phyloP scores from a whole-genome alignment of 2,113 vertebrate genomes.

The Macquaria ambigua region DNA sequence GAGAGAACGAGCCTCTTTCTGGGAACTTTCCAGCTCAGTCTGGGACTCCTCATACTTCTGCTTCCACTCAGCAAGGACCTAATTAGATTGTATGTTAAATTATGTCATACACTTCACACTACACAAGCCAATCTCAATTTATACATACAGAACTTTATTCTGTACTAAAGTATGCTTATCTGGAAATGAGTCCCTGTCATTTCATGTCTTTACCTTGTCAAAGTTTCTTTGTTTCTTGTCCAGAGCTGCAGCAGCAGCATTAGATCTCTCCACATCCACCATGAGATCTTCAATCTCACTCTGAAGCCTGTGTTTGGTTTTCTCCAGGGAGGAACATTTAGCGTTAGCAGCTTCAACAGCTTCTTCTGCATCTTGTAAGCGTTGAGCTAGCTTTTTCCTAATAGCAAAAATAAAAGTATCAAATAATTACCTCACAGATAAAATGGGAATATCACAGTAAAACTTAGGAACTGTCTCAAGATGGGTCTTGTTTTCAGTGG shows the following conservation, averaged over 20 bases:
- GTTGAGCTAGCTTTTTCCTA: conserved; percentile 58
- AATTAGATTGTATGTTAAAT: neutral
- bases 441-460: neutral
- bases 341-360: conserved; percentile 55
- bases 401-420: neutral
- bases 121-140: neutral
- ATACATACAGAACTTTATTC: neutral
- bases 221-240: conserved; percentile 70
- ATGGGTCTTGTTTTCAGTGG: neutral
- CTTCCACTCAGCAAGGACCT: conserved; percentile 82
- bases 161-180: neutral
- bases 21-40: conserved; percentile 73
- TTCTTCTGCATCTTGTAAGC: conserved; percentile 61
- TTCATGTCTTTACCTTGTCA: conserved; percentile 49
- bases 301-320: conserved; percentile 68
- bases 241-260: conserved; percentile 60
- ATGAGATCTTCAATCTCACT: conserved; percentile 65
- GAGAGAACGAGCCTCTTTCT: conserved; percentile 78
- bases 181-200: neutral
- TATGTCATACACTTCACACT: neutral
- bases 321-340: conserved; percentile 66
- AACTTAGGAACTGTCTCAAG: neutral
- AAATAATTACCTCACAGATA: neutral
- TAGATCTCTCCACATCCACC: conserved; percentile 65
- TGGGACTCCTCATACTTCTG: conserved; percentile 82